Evolutionary conservation across 2,888 invertebrate genomes (phyloP), one percentile per base, ranked within the genome.

Genomic region (Brenthis ino): DNA sequence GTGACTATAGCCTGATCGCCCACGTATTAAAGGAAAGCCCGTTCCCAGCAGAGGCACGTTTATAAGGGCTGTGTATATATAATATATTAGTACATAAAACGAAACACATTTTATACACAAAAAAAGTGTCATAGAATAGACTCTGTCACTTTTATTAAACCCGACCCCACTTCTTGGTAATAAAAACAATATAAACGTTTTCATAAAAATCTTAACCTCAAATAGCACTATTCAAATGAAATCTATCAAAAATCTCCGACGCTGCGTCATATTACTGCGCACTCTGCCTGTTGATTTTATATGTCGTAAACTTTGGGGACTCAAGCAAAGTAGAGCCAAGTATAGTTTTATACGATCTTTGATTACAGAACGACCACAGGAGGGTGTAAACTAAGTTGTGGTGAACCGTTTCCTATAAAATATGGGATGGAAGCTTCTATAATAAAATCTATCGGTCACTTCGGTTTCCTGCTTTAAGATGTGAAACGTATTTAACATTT

Each of bases 321-420:
- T 80, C 71, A 73, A 78, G 82, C 80, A 82, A 81, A 80, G 79
- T 80, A 81, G 80, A 74, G 60, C 73, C 82, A 80, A 80, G 80
- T 78, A 81, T 80, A 74, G 64, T 74, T 83, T 82, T 81, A 82
- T 76, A 73, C 72, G 67, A 60, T 57, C 74, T 80, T 80, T 82
- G 79, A 83, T 83, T 82, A 76, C 74, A 69, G 60, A 64, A 72
- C 56, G 20, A 63, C 70, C 69, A 37, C 69, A 57, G 61, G 67
- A 72, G 37, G 37, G 37, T 57, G 55, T 48, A 50, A 63, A 63
- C 13, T 53, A 51, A n/a, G 51, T 53, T n/a, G 16, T 43, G 53
- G 8, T 5, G 51, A 51, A 51, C 37, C 51, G 8, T 53, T 58
- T 57, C 60, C 60, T 33, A 60, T 60, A 60, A 60, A 60, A 50